Percentiles rank a stretch among this genome's conserved stretches.
These are phyloP conservation scores for Rhynchophorus ferrugineus DNA, from an alignment of 1,140 invertebrate species.

Conservation along the genomic window DNA sequence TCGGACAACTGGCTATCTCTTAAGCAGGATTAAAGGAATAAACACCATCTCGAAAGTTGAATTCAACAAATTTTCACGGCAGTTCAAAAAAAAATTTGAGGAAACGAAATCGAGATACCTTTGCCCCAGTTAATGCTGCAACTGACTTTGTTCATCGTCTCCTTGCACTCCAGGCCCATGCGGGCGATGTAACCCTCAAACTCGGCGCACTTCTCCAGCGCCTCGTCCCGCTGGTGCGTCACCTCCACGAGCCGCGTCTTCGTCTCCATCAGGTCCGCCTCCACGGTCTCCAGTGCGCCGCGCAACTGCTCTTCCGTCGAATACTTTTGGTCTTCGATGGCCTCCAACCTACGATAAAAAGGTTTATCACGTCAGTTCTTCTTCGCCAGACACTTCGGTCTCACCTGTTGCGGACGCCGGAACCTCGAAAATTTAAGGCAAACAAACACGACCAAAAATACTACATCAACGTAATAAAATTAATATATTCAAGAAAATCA, in stretches of 20 bases:
- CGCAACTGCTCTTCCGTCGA: constrained; percentile 10
- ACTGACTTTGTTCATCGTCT: constrained; percentile 19
- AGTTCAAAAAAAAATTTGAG: too few relatives aligned
- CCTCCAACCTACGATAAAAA: constrained; percentile 30
- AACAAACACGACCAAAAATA: too few relatives aligned
- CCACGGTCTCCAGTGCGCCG: constrained; percentile 6
- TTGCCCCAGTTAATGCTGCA: constrained; percentile 26
- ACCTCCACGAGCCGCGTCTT: constrained; percentile 5
- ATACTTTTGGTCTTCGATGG: constrained; percentile 13
- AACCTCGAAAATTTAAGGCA: too few relatives aligned
- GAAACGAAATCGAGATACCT: constrained; percentile 17
- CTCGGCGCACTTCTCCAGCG: constrained; percentile 16
- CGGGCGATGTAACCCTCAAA: constrained; percentile 16
- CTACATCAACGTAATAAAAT: too few relatives aligned
- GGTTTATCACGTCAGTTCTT: constrained; percentile 34
- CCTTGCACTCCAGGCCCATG: constrained; percentile 18
- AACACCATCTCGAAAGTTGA: too few relatives aligned
- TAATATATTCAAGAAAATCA: too few relatives aligned
- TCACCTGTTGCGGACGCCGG: too few relatives aligned
- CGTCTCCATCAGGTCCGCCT: constrained; percentile 4
- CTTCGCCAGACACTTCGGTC: constrained; percentile 2
- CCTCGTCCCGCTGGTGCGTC: constrained; percentile 12
- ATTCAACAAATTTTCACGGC: too few relatives aligned
- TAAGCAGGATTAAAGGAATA: too few relatives aligned
- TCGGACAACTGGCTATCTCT: too few relatives aligned